Base-by-base conservation (phyloP, 64 coral and sea anemone genomes). In the Pachyseris speciosa region DNA sequence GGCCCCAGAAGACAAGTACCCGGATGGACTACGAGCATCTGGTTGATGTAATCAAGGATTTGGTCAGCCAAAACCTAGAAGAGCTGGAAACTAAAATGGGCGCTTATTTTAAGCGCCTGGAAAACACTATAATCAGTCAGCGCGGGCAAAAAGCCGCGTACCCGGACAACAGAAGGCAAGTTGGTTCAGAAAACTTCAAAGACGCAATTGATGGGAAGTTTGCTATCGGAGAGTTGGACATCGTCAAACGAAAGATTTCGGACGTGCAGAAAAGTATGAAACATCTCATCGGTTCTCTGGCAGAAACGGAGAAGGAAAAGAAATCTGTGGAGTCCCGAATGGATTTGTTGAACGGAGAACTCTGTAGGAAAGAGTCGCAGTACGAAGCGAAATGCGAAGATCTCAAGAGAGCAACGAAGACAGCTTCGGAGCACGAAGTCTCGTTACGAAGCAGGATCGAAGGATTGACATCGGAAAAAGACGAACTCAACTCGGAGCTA, bases 261-360 rank as follows among this genome's bases (percentile, higher is more conserved):
- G 86, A 89, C 50, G 64, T 93, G 22, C 95, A 96, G 45, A 96
- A 93, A 68, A 45, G 49, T 10, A 75, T 96, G 32, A 96, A 96
- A 29, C 91, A 89, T 1, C 87, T 96, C n/a, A 64, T 86, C 12
- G 64, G 58, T 15, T 93, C 76, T 17, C 36, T 90, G 9, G 80
- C 44, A 16, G 60, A 41, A 12, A 80, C 32, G 0, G 87, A 88
- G 22, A 69, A 83, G n/a, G 64, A 90, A 65, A 87, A 93, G 53
- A 92, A 93, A 9, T 77, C 61, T 28, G 87, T 91, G 7, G 43
- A 60, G 64, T 96, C 95, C 15, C 70, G 86, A 42, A 89, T 96
- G 34, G 88, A 93, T 89, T 42, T 93, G 67, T 63, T 96, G 48
- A 77, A 83, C 47, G 89, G 74, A 79, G 90, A 96, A 36, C 86